A percentile compares a stretch with the other conserved stretches of the same genome.
phyloP scores from a whole-genome alignment of 1,140 invertebrate species.

The Bradynema listronoti region DNA sequence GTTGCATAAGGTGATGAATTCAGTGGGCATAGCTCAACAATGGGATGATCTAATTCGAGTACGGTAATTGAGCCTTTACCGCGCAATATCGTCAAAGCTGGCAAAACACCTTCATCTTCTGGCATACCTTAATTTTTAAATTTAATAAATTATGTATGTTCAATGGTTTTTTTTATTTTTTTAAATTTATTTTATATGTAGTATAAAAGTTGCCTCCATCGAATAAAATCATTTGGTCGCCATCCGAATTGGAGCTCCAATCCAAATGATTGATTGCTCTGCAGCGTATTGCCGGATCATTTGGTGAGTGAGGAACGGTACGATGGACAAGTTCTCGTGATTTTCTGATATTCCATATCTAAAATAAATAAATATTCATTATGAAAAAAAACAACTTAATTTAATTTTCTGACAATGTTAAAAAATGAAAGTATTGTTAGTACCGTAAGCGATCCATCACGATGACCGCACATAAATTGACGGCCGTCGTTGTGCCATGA shows the following conservation, averaged over 20 bases:
- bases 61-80: conserved; percentile 76
- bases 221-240: conserved; percentile 59
- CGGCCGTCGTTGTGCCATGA: conserved; percentile 96
- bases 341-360: conserved; percentile 51
- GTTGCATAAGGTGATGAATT: conserved; percentile 85
- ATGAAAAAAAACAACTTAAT: not conserved
- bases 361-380: conserved; percentile 9
- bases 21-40: conserved; percentile 79
- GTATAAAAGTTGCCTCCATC: conserved; percentile 62
- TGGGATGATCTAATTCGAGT: conserved; percentile 91
- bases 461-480: conserved; percentile 91
- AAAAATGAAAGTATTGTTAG: not conserved
- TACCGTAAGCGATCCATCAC: conserved; percentile 68
- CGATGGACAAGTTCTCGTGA: conserved; percentile 42
- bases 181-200: not conserved
- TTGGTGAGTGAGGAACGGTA: conserved; percentile 44
- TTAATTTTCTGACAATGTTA: not conserved
- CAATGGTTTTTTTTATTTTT: not conserved
- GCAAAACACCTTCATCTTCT: conserved; percentile 49
- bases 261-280: conserved; percentile 47
- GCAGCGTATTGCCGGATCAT: conserved; percentile 16
- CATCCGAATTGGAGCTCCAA: conserved; percentile 47
- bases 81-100: conserved; percentile 79
- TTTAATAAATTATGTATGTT: too few relatives aligned
- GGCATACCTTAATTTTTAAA: conserved; percentile 50